These are phyloP conservation scores for Aphaenogaster floridana DNA, from an alignment of 1,140 invertebrate genomes.

Conservation along the genomic window DNA sequence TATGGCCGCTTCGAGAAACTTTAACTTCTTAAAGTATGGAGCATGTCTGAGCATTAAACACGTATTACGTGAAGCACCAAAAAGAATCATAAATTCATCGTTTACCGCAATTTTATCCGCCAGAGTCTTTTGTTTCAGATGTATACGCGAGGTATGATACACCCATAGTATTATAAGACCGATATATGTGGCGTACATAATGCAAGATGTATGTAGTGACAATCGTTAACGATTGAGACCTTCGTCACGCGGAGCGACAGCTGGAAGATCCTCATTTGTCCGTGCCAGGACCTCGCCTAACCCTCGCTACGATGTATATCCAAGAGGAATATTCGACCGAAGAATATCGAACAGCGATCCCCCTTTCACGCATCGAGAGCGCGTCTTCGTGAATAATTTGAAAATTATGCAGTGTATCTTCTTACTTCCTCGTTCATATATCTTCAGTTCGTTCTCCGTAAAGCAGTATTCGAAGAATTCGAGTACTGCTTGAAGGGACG, in stretches of 20 bases:
- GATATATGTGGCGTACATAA: neutral
- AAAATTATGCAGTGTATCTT: constrained; percentile 49
- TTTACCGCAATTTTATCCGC: neutral
- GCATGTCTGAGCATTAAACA: constrained; percentile 12
- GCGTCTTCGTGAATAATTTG: constrained; percentile 47
- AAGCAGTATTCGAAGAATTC: neutral
- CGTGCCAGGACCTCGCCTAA: constrained; percentile 2
- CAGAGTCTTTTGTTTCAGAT: neutral
- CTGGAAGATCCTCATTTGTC: constrained; percentile 62
- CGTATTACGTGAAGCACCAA: neutral
- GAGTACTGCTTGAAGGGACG: neutral
- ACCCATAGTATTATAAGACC: neutral
- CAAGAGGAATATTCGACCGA: neutral
- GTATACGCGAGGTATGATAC: neutral
- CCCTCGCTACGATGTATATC: neutral
- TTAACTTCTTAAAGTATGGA: constrained; percentile 21
- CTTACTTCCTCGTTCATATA: constrained; percentile 22
- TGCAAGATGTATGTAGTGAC: neutral
- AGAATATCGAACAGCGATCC: constrained; percentile 41
- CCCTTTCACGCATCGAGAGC: constrained; percentile 10
- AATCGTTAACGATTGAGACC: constrained; percentile 59
- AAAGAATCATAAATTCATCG: constrained; percentile 18
- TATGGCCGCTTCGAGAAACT: neutral
- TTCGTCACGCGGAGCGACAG: constrained; percentile 64
- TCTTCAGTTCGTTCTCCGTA: neutral